A percentile compares a stretch with the other conserved stretches of the same genome.
phyloP scores from a whole-genome alignment of 2,888 invertebrate genomes.

The Xestia xanthographa region DNA sequence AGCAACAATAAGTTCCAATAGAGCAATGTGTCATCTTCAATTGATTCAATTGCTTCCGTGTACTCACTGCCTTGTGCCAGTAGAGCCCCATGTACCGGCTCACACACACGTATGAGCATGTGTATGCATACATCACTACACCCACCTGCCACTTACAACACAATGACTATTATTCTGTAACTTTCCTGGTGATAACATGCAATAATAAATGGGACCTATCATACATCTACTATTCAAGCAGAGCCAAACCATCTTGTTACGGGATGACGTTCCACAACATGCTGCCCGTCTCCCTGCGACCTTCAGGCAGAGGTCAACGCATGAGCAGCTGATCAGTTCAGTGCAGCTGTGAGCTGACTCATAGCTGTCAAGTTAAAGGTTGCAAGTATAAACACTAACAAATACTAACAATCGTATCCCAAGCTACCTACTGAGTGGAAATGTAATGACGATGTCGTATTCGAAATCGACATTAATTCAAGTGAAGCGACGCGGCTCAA shows the following conservation, averaged over 20 bases:
- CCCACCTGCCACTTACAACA: constrained; percentile 7
- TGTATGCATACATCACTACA: background rate
- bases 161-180: constrained; percentile 37
- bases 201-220: constrained; percentile 13
- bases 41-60: constrained; percentile 66
- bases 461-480: constrained; percentile 21
- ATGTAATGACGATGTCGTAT: constrained; percentile 16
- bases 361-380: background rate
- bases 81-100: background rate
- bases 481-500: constrained; percentile 52
- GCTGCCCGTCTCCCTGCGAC: background rate
- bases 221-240: constrained; percentile 10
- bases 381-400: background rate
- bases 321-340: constrained; percentile 32
- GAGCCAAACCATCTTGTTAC: background rate
- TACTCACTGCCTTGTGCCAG: constrained; percentile 9
- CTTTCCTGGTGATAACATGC: constrained; percentile 36
- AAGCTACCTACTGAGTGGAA: constrained; percentile 12
- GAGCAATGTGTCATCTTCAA: constrained; percentile 58
- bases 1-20: constrained; percentile 45
- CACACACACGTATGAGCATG: background rate
- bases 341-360: background rate
- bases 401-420: background rate
- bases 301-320: constrained; percentile 31
- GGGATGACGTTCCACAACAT: background rate